phyloP scores from a whole-genome alignment of 1,140 invertebrate species.

The Heliconius eleuchia region DNA sequence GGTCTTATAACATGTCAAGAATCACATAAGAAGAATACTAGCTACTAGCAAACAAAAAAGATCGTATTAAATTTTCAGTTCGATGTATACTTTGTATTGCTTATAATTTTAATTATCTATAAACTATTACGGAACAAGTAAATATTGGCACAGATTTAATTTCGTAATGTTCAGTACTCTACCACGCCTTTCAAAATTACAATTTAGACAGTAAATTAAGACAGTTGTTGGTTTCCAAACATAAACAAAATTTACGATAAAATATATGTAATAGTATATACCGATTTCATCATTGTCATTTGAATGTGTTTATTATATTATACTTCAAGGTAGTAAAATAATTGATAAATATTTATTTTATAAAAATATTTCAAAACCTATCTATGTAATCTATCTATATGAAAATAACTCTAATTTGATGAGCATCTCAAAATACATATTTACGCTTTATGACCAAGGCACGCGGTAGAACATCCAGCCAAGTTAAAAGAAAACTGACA shows the following conservation, averaged over 20 bases:
- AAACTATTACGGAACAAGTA: neutral
- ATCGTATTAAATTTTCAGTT: neutral
- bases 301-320: constrained; percentile 22
- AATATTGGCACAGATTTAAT: constrained; percentile 10
- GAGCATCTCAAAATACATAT: no score
- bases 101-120: neutral
- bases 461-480: no score
- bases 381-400: no score
- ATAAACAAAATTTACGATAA: no score
- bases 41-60: neutral
- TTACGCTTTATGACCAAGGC: no score
- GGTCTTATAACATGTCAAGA: neutral
- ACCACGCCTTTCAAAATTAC: constrained; percentile 43
- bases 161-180: constrained; percentile 15
- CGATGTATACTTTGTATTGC: neutral
- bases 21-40: neutral
- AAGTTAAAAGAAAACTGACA: no score
- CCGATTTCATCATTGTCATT: constrained; percentile 50
- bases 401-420: no score
- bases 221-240: neutral
- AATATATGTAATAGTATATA: neutral
- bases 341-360: neutral
- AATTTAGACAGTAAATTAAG: constrained; percentile 36
- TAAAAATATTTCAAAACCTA: neutral
- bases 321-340: constrained; percentile 3